These are phyloP conservation scores for Bothrops jararaca DNA, from an alignment of 2,113 vertebrate species.

Conservation along the genomic window DNA sequence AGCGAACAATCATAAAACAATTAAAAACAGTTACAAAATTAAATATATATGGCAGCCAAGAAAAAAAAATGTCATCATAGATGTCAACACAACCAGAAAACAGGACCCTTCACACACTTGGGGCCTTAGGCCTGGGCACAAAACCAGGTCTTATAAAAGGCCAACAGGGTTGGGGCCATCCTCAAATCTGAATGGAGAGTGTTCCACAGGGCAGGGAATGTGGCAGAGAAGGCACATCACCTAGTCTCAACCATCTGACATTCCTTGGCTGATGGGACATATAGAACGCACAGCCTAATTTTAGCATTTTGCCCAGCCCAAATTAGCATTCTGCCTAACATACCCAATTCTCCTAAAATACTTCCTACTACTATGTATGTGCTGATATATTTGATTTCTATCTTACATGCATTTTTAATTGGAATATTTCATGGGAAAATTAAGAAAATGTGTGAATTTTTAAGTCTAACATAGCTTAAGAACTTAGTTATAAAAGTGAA, in stretches of 20 bases:
- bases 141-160: neutral
- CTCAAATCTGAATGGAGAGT: neutral
- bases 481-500: neutral
- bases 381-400: neutral
- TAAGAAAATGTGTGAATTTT: neutral
- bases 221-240: neutral
- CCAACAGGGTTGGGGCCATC: neutral
- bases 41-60: neutral
- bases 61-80: neutral
- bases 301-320: neutral
- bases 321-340: neutral
- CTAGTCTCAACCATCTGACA: neutral
- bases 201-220: neutral
- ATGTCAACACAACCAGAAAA: neutral
- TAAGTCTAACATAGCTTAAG: neutral
- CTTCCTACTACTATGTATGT: neutral
- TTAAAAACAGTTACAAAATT: neutral
- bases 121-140: neutral
- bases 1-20: neutral
- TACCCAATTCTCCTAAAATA: neutral
- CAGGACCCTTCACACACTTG: neutral
- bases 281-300: neutral
- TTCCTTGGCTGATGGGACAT: neutral
- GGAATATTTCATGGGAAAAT: neutral
- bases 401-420: neutral